A percentile compares a stretch with the other conserved stretches of the same genome.
These are phyloP conservation scores for Diarsia dahlii DNA, from an alignment of 2,888 invertebrate species.

Conservation along the genomic window DNA sequence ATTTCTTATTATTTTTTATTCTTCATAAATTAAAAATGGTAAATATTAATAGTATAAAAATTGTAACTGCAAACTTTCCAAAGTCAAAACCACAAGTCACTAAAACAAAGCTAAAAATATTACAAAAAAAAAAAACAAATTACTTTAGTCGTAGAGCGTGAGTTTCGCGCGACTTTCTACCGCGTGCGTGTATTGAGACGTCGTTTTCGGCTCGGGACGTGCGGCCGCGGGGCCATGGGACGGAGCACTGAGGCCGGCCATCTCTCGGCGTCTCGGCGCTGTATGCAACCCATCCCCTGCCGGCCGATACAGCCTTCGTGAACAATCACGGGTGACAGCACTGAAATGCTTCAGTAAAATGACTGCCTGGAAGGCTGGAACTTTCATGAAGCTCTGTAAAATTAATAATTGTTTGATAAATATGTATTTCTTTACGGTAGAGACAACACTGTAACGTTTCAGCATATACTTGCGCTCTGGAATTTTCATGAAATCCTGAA, in stretches of 20 bases:
- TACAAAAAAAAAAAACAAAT: constrained; percentile 24
- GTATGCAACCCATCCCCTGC: constrained; percentile 55
- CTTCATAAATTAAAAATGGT: not conserved
- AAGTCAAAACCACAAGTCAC: constrained; percentile 37
- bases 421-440: not conserved
- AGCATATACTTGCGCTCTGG: not conserved
- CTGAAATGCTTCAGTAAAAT: constrained; percentile 12
- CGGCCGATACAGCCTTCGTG: constrained; percentile 30
- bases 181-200: constrained; percentile 67
- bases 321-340: constrained; percentile 11
- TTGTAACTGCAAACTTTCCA: not conserved
- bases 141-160: constrained; percentile 48
- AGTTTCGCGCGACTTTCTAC: constrained; percentile 72
- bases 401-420: not conserved
- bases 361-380: not conserved
- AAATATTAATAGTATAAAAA: not conserved
- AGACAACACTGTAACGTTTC: constrained; percentile 3
- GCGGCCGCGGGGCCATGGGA: constrained; percentile 73
- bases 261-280: constrained; percentile 22
- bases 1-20: not conserved
- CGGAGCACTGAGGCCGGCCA: constrained; percentile 71
- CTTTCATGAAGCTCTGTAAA: not conserved
- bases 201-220: constrained; percentile 65
- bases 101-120: constrained; percentile 8
- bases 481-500: not conserved